A percentile compares a stretch with the other conserved stretches of the same genome.
Conservation (phyloP, 2,113 vertebrate species). For the Scortum barcoo region DNA sequence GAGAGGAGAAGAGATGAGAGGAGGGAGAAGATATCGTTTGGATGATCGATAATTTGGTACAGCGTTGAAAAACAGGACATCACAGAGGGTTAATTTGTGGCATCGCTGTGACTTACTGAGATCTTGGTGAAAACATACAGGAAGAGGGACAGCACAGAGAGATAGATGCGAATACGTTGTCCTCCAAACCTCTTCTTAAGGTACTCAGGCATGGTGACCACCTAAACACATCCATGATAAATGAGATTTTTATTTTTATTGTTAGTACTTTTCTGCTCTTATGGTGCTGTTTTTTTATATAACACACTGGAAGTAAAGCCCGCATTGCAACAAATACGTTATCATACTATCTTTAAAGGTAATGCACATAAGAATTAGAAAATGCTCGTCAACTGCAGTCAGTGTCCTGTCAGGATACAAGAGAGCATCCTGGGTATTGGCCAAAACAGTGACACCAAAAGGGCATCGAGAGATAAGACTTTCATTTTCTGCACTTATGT, state of each 20-base stretch:
- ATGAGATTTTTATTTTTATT: background rate
- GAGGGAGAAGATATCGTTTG: background rate
- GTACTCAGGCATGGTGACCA: slow-evolving; percentile 98
- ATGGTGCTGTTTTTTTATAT: background rate
- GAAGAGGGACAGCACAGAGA: slow-evolving; percentile 92
- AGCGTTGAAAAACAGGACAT: background rate
- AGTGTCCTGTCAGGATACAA: too few relatives aligned
- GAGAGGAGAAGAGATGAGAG: slow-evolving; percentile 1
- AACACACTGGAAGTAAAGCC: background rate
- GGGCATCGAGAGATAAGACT: too few relatives aligned
- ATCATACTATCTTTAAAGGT: background rate
- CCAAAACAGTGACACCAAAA: too few relatives aligned
- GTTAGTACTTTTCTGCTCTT: background rate
- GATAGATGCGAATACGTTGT: slow-evolving; percentile 92
- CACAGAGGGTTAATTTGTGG: background rate
- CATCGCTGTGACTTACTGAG: slow-evolving; percentile 89
- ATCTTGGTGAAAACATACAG: slow-evolving; percentile 98
- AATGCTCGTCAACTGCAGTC: too few relatives aligned
- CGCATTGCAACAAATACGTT: background rate
- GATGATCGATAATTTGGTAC: background rate
- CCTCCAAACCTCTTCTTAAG: slow-evolving; percentile 95
- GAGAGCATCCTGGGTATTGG: too few relatives aligned
- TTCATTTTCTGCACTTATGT: too few relatives aligned
- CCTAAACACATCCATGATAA: slow-evolving; percentile 78
- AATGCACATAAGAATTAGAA: too few relatives aligned